Evolutionary conservation across 2,797 vertebrate species (phyloP).

Genomic region (Mus caroli): DNA sequence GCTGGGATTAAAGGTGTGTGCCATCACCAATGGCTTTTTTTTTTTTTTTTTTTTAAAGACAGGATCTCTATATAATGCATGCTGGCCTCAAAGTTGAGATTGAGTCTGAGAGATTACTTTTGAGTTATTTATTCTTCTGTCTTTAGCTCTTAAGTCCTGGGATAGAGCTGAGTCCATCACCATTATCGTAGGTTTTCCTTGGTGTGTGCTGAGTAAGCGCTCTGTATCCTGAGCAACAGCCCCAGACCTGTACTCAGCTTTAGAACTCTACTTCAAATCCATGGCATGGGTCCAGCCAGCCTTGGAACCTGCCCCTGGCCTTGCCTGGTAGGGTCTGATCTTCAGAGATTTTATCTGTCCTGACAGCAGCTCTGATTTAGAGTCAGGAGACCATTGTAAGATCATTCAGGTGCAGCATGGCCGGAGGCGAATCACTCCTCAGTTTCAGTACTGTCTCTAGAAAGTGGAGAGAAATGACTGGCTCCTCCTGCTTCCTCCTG

Average conservation of each 20-base stretch:
- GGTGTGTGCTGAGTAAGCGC: background rate
- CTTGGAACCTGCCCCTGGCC: background rate
- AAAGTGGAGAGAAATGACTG: background rate
- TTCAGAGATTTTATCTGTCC: slow-evolving; percentile 1
- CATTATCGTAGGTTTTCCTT: background rate
- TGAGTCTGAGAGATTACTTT: background rate
- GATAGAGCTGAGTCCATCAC: background rate
- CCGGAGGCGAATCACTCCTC: background rate
- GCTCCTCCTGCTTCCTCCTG: background rate
- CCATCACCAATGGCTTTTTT: background rate
- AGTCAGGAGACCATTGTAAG: background rate
- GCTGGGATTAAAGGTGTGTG: background rate
- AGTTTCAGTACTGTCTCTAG: background rate
- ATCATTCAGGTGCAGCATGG: background rate
- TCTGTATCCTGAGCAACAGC: background rate
- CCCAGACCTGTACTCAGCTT: background rate
- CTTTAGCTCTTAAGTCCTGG: background rate
- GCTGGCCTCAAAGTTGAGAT: background rate
- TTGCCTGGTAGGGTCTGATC: background rate
- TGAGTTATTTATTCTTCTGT: background rate
- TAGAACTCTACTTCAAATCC: background rate
- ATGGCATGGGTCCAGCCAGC: background rate
- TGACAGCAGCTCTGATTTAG: background rate
- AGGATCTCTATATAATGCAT: background rate
- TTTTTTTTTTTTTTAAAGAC: background rate